Evolutionary conservation across 2,888 invertebrate species (phyloP), one percentile per base, ranked within the genome.

Genomic region (Phengaris arion): DNA sequence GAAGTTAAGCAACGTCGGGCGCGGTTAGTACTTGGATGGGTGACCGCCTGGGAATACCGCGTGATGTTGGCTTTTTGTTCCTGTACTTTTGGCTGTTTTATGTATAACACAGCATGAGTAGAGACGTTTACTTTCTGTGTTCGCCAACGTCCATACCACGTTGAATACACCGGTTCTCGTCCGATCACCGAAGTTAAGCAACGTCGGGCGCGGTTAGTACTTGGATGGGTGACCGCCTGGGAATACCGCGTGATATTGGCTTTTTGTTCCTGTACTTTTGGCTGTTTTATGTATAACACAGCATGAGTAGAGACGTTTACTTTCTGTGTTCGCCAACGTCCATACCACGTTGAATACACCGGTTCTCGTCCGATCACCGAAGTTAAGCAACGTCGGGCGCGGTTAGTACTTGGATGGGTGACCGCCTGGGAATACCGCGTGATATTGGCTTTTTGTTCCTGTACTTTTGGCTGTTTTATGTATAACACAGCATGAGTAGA

Each of bases 361-460:
- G 78, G 81, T 80, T 81, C 80, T 81, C 81, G 81, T 82, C 81
- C 80, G 81, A 81, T 81, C 81, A 81, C 80, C 81, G 81, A 81
- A 81, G 82, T 81, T 81, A 81, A 81, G 84, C 85, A 85, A 84
- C 86, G 82, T 85, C 84, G 85, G 85, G 85, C 86, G 86, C 82
- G 85, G 83, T 86, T 83, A 86, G 86, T 87, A 86, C 86, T 86
- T 87, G 86, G 86, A 87, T 88, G 86, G 87, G 87, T 87, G 86
- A 87, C 46, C 55, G 52, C 48, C 48, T 74, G 76, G 70, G 46
- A 74, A 75, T 68, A 76, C 74, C 52, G 15, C 57, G 70, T 64
- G 73, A 54, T 76, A 45, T 48, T 48, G 6, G 48, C 48, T 48
- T 48, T 48, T 48, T 48, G 48, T 48, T 48, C 48, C 48, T 48